Evolutionary conservation across 2,888 invertebrate genomes (phyloP), one percentile per base, ranked within the genome.

Genomic region (Epiblema foenella): DNA sequence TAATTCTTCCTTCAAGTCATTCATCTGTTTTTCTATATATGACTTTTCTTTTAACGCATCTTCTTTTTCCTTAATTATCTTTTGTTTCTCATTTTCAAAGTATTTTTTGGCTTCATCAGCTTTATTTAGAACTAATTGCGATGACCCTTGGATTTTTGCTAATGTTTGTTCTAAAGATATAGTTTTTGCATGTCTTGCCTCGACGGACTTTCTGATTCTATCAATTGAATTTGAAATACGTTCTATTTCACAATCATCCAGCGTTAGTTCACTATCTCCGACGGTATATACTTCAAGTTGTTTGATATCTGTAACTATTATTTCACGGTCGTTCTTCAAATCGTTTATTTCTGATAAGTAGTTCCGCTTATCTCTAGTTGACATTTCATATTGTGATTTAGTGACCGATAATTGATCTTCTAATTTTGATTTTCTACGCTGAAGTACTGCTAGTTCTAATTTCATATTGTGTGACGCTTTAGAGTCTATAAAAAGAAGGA

Each of bases 391-490:
- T 76, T 79, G 81, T 20, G 83, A 70, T 78, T 84, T 84, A 15
- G 83, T 85, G 1, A 74, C 59, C 15, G 87, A 88, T 59, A 90
- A 70, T 71, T 87, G 82, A 73, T 85, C 77, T 75, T 88, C 86
- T 68, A 90, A 77, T 68, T 77, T 77, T 10, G 77, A 63, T 65
- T 90, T 89, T 63, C 84, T 79, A 68, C 81, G 83, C 76, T 89
- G 82, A 54, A 92, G 79, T 75, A 86, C 85, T 15, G 85, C 86
- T 67, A 91, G 59, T 77, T 92, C 93, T 76, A 87, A 84, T 82
- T 87, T 89, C 82, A 93, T 90, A 73, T 93, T 89, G 77, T 91
- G 93, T n/a, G 89, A 87, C 70, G 91, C 89, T 79, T 82, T 90
- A 0, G 93, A 91, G 77, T 93, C 93, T 93, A 74, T 67, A 84